Base-by-base conservation (phyloP, 37 sponge, comb jelly and placozoan species). In the Theonella swinhoei region DNA sequence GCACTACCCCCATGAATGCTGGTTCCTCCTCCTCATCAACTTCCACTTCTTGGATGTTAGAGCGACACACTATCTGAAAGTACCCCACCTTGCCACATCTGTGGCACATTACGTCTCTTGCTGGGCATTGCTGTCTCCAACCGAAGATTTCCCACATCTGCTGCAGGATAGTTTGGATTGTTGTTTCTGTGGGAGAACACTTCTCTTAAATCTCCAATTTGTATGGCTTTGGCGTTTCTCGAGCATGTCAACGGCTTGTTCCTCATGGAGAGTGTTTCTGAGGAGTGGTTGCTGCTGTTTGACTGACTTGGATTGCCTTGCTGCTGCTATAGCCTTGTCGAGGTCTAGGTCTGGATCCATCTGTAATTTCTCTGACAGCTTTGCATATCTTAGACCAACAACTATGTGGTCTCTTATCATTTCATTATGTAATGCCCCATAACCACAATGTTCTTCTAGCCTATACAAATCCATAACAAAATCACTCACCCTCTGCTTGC, bases 331-430 rank as follows among this genome's bases (percentile, higher is more conserved):
- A 24, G 80, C 68, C 64, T 80, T 80, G 20, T 80, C 68, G 22
- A 41, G 28, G 25, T 25, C 32, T 11, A 59, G 47, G 59, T 81
- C 59, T 11, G 60, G 72, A 59, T 68, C 82, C 39, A 30, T 58
- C 39, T 66, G 69, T 62, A 85, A 33, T 73, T 76, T 84, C 64
- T 84, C 76, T 38, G 77, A 84, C 37, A 84, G 54, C 28, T 9
- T 9, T 29, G 85, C 76, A 28, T 75, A 36, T 4, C 68, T 33
- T 19, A 84, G 67, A 34, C 85, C 76, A 39, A 84, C 85, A 7
- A 72, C 74, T n/a, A 84, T 68, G 4, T 67, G n/a, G 59, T 84
- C 85, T 0, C 77, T 47, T 29, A 85, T 77, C 85, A 85, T 58
- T 47, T 85, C 39, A 68, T 77, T 71, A 5, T 70, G 85, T 9